Evolutionary conservation across 2,113 vertebrate genomes (phyloP).

Genomic region (Tretioscincus oriximinensis): DNA sequence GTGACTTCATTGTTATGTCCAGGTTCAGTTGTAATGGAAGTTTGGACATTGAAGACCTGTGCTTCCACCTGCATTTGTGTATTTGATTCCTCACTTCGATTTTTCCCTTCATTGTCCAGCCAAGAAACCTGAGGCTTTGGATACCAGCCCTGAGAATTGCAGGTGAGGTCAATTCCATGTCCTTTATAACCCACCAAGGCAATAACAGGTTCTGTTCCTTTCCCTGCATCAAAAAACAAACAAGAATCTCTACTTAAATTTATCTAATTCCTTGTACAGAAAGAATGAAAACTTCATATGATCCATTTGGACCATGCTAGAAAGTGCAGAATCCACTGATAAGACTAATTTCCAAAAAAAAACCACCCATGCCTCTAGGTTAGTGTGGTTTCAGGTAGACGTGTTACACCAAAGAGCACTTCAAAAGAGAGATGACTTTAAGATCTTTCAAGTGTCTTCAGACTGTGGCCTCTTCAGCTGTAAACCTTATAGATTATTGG

Average conservation of each 20-base stretch:
- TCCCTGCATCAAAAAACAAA: background rate
- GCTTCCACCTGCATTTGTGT: background rate
- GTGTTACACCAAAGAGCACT: no score
- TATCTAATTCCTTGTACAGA: no score
- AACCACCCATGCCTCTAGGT: no score
- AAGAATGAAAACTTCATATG: background rate
- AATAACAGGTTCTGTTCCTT: constrained; percentile 7
- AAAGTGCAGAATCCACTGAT: no score
- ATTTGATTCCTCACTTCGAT: background rate
- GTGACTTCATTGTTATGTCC: background rate
- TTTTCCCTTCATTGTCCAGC: background rate
- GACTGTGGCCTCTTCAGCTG: no score
- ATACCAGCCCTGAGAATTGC: constrained; percentile 9
- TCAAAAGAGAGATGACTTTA: no score
- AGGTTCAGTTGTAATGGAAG: background rate
- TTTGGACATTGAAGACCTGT: background rate
- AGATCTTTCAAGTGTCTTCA: no score
- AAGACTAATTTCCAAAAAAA: no score
- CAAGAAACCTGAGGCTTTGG: background rate
- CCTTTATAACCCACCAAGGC: background rate
- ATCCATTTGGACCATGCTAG: no score
- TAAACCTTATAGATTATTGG: no score
- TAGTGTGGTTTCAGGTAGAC: no score
- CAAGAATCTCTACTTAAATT: background rate
- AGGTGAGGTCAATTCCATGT: constrained; percentile 4